A percentile compares a stretch with the other conserved stretches of the same genome.
Evolutionary conservation across 2,888 invertebrate species (phyloP).

Genomic region (Exocentrus adspersus): DNA sequence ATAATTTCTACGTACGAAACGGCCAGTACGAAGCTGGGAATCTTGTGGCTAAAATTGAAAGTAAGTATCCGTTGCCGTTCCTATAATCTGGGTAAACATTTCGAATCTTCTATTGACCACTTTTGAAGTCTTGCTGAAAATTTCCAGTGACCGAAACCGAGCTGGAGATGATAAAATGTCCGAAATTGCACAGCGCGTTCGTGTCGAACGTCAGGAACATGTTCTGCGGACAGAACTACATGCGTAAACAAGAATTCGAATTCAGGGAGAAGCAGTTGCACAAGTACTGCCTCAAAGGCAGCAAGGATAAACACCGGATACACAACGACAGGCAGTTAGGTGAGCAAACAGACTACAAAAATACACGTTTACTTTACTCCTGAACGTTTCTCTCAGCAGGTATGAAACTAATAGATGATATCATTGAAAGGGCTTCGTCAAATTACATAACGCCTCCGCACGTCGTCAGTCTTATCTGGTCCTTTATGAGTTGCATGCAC

Average conservation of each 20-base stretch:
- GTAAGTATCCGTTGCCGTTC: neutral
- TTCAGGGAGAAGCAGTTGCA: neutral
- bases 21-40: neutral
- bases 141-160: neutral
- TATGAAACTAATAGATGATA: neutral
- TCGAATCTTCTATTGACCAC: too few relatives aligned
- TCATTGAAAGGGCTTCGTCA: neutral
- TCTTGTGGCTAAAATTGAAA: neutral
- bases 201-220: neutral
- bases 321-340: neutral
- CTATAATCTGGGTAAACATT: too few relatives aligned
- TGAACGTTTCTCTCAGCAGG: too few relatives aligned
- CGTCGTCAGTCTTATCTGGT: neutral
- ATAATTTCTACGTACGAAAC: too few relatives aligned
- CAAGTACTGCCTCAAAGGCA: neutral
- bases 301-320: neutral
- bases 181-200: neutral
- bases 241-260: neutral
- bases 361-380: neutral
- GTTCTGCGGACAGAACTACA: neutral
- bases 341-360: neutral
- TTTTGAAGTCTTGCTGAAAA: too few relatives aligned
- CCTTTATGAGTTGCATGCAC: constrained; percentile 36
- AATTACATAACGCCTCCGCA: neutral
- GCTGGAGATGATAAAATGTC: neutral